Percentiles rank a stretch among this genome's conserved stretches.
phyloP scores from a whole-genome alignment of 2,113 vertebrate genomes.

The Agapornis roseicollis region DNA sequence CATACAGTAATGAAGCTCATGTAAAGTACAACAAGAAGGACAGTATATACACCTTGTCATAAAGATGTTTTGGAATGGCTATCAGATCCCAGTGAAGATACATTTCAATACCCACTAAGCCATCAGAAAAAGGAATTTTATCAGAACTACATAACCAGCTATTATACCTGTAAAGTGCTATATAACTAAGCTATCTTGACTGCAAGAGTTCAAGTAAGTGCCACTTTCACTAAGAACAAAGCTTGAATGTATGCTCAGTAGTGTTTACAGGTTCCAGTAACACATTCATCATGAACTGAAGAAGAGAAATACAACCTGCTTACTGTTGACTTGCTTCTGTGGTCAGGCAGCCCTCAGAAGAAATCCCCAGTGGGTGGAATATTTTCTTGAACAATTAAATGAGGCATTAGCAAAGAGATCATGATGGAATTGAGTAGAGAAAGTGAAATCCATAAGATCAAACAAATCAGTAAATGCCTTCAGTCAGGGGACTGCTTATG shows the following conservation, averaged over 20 bases:
- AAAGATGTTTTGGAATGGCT: conserved; percentile 60
- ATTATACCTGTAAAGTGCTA: conserved; percentile 77
- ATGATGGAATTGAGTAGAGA: not conserved
- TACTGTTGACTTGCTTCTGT: conserved; percentile 17
- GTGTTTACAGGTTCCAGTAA: conserved; percentile 78
- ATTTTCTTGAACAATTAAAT: conserved; percentile 12
- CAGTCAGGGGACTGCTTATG: conserved; percentile 61
- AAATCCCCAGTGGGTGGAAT: not conserved
- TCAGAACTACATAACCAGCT: conserved; percentile 69
- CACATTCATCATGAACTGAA: conserved; percentile 55
- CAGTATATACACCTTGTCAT: conserved; percentile 40
- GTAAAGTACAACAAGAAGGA: conserved; percentile 15
- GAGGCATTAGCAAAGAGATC: not conserved
- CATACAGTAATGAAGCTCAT: conserved; percentile 73
- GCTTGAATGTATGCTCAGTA: conserved; percentile 78
- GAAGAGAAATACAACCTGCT: conserved; percentile 34
- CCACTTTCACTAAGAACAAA: conserved; percentile 76
- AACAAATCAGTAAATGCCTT: conserved; percentile 67
- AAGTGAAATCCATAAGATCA: conserved; percentile 7
- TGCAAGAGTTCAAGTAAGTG: conserved; percentile 78
- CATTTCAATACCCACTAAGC: conserved; percentile 38
- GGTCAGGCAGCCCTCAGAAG: conserved; percentile 4
- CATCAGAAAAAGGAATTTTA: conserved; percentile 2
- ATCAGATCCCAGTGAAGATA: conserved; percentile 45
- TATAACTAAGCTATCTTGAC: conserved; percentile 62